These are phyloP conservation scores for Pyrrhosoma nymphula DNA, from an alignment of 2,888 invertebrate species.

Conservation along the genomic window DNA sequence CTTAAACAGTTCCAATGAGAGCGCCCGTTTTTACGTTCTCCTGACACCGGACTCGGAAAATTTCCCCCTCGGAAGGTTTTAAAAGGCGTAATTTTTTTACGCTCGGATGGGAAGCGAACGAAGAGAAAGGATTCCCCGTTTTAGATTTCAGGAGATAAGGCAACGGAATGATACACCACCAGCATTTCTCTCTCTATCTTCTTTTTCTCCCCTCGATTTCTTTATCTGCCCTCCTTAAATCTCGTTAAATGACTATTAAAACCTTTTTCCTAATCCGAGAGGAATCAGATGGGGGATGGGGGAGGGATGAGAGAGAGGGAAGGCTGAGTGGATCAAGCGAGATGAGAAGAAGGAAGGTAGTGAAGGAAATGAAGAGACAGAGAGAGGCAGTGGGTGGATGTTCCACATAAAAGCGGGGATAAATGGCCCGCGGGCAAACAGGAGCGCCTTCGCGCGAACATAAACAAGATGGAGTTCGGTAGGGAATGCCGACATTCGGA, in stretches of 20 bases:
- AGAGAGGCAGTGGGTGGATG: neutral
- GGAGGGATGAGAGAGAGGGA: neutral
- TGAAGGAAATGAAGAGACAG: neutral
- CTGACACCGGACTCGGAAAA: neutral
- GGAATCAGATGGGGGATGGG: neutral
- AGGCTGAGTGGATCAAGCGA: neutral
- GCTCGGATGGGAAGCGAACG: neutral
- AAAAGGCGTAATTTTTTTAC: neutral
- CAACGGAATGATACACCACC: neutral
- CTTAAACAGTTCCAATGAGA: neutral
- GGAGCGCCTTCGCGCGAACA: neutral
- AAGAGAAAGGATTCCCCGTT: neutral
- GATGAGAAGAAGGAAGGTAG: neutral
- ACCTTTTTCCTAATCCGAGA: neutral
- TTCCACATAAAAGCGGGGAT: neutral
- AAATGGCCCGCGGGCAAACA: neutral
- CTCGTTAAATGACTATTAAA: neutral
- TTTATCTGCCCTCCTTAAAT: constrained; percentile 4
- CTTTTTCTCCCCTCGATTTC: neutral
- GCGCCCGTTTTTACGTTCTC: neutral
- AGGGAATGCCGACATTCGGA: neutral
- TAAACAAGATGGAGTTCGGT: neutral
- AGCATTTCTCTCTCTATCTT: neutral
- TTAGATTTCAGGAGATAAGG: constrained; percentile 14
- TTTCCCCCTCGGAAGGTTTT: neutral